These are phyloP conservation scores for Carassius gibelio DNA, from an alignment of 2,113 vertebrate species.

Conservation along the genomic window DNA sequence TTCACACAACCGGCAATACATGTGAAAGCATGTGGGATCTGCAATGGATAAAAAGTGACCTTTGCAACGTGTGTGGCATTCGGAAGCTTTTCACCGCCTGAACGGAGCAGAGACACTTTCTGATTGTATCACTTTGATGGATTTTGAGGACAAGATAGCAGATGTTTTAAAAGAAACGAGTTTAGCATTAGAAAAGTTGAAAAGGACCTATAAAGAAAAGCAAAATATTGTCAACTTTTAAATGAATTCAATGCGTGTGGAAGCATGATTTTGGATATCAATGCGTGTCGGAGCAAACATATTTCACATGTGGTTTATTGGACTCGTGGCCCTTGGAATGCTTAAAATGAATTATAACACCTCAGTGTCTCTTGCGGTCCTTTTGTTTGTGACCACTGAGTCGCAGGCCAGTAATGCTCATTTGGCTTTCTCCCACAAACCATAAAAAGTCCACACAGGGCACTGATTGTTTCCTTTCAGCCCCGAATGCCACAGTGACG, in stretches of 20 bases:
- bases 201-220: background rate
- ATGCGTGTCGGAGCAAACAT: background rate
- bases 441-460: conserved; percentile 58
- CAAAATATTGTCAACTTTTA: background rate
- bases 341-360: conserved; percentile 36
- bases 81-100: background rate
- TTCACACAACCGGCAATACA: background rate
- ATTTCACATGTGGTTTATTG: background rate
- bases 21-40: background rate
- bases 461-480: conserved; percentile 55
- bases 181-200: background rate
- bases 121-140: background rate
- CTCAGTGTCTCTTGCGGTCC: conserved; percentile 29
- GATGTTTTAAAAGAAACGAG: background rate
- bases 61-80: background rate
- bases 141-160: background rate
- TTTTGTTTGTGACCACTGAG: conserved; percentile 52
- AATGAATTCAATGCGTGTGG: background rate
- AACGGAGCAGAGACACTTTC: background rate
- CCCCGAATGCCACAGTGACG: conserved; percentile 51
- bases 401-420: conserved; percentile 46
- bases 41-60: background rate
- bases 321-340: background rate
- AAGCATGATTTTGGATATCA: background rate
- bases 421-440: conserved; percentile 47